phyloP scores from a whole-genome alignment of 2,888 invertebrate species.

The Cheilosia vulpina region DNA sequence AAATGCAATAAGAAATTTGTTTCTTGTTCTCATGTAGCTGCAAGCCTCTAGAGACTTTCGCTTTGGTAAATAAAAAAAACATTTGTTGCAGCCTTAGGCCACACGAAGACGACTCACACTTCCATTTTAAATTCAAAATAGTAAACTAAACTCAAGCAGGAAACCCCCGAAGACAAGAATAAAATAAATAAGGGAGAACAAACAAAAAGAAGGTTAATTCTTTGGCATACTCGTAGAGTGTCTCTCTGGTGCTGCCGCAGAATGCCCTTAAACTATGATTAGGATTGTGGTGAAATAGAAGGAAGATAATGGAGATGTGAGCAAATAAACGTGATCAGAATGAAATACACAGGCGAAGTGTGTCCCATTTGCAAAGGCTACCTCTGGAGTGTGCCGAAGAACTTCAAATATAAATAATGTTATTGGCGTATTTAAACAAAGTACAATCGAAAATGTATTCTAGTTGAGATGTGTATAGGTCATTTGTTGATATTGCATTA shows the following conservation, averaged over 20 bases:
- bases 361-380: neutral
- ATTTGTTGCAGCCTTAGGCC: conserved; percentile 45
- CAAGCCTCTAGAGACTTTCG: conserved; percentile 17
- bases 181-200: conserved; percentile 7
- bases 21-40: conserved; percentile 5
- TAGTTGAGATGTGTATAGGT: neutral
- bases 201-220: conserved; percentile 31
- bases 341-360: neutral
- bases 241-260: neutral
- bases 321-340: conserved; percentile 27
- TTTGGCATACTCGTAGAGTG: conserved; percentile 1
- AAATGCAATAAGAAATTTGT: conserved; percentile 28
- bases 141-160: conserved; percentile 23
- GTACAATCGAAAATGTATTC: neutral
- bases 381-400: neutral
- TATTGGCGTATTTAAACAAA: neutral
- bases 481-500: neutral
- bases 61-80: conserved; percentile 23
- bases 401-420: conserved; percentile 11
- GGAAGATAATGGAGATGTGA: neutral
- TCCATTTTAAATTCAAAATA: conserved; percentile 64
- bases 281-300: conserved; percentile 24
- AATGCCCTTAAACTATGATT: conserved; percentile 46
- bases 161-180: conserved; percentile 11
- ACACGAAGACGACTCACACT: conserved; percentile 44